phyloP scores from a whole-genome alignment of 2,113 vertebrate genomes.

The Craseonycteris thonglongyai region DNA sequence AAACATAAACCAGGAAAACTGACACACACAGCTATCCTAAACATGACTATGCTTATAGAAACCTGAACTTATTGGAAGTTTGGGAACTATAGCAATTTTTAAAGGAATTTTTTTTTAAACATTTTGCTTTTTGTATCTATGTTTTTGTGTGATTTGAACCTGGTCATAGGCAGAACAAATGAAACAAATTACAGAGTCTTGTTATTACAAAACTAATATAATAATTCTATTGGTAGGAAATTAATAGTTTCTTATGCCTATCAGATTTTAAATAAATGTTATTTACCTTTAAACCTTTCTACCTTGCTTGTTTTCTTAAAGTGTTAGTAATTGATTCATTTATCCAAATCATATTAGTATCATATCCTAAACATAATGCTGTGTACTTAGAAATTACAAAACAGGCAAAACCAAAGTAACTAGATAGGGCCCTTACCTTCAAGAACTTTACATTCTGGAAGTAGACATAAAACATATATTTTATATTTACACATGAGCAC shows the following conservation, averaged over 20 bases:
- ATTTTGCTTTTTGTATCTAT: neutral
- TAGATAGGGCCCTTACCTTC: neutral
- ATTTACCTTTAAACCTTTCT: neutral
- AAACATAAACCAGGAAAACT: neutral
- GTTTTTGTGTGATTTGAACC: neutral
- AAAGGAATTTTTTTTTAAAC: neutral
- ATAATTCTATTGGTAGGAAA: neutral
- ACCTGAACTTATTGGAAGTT: neutral
- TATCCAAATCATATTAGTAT: neutral
- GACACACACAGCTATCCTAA: neutral
- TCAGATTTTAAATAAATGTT: neutral
- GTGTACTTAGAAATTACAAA: neutral
- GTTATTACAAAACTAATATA: neutral
- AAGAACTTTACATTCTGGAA: neutral
- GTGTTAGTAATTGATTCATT: neutral
- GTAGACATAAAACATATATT: neutral
- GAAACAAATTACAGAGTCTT: neutral
- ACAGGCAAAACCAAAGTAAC: neutral
- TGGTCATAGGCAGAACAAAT: neutral
- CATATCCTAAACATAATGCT: neutral
- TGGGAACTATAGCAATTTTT: neutral
- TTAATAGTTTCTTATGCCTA: neutral
- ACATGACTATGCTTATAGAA: neutral
- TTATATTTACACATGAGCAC: neutral
- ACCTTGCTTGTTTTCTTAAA: neutral